phyloP scores from a whole-genome alignment of 1,140 invertebrate genomes.

The Stratiolaelaps scimitus region DNA sequence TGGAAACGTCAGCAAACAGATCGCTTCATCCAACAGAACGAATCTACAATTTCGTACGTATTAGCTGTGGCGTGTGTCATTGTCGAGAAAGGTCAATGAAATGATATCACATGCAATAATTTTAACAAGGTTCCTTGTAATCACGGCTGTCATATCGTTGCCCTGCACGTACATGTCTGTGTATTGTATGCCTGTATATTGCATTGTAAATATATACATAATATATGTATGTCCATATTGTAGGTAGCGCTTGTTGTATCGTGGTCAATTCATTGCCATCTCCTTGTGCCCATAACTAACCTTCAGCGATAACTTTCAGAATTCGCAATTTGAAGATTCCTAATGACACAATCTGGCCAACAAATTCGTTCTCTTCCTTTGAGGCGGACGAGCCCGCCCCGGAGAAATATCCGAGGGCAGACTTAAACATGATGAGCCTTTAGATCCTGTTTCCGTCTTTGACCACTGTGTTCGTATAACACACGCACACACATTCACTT shows the following conservation, averaged over 20 bases:
- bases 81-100: too few relatives aligned
- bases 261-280: not conserved
- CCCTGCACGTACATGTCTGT: not conserved
- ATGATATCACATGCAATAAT: slow-evolving; percentile 29
- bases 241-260: not conserved
- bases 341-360: slow-evolving; percentile 76
- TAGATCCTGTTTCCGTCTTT: too few relatives aligned
- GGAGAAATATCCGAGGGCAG: slow-evolving; percentile 63
- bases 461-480: too few relatives aligned
- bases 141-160: not conserved
- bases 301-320: slow-evolving; percentile 81
- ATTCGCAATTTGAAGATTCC: slow-evolving; percentile 73
- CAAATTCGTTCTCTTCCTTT: slow-evolving; percentile 65
- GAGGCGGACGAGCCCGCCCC: slow-evolving; percentile 47
- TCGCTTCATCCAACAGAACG: too few relatives aligned
- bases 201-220: not conserved
- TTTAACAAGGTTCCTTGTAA: not conserved
- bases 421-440: slow-evolving; percentile 56
- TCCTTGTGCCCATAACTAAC: slow-evolving; percentile 45
- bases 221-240: not conserved
- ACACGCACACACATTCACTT: too few relatives aligned
- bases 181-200: not conserved
- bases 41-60: too few relatives aligned
- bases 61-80: too few relatives aligned
- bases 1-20: too few relatives aligned